Percentiles rank a stretch among this genome's conserved stretches.
These are phyloP conservation scores for Lapara coniferarum DNA, from an alignment of 2,888 invertebrate species.

Conservation along the genomic window DNA sequence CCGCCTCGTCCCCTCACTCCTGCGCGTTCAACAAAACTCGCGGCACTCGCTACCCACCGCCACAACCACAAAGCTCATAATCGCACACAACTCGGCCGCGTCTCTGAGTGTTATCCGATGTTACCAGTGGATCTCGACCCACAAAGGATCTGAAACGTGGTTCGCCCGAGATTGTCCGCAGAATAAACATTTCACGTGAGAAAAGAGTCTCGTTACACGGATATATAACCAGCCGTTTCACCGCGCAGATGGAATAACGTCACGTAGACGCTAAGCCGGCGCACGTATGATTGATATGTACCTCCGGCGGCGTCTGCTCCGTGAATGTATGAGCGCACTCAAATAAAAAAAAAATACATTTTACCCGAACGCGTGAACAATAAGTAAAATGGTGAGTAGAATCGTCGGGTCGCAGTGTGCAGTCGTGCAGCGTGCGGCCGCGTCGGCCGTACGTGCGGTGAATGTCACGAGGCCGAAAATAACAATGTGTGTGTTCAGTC, in stretches of 20 bases:
- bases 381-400: slow-evolving; percentile 55
- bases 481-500: slow-evolving; percentile 59
- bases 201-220: slow-evolving; percentile 47
- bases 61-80: slow-evolving; percentile 49
- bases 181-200: slow-evolving; percentile 56
- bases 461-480: slow-evolving; percentile 78
- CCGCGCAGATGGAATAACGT: slow-evolving; percentile 41
- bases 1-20: slow-evolving; percentile 28
- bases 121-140: slow-evolving; percentile 62
- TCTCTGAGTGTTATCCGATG: slow-evolving; percentile 58
- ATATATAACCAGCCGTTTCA: slow-evolving; percentile 45
- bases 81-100: slow-evolving; percentile 40
- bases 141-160: slow-evolving; percentile 65
- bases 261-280: slow-evolving; percentile 49
- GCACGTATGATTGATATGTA: slow-evolving; percentile 53
- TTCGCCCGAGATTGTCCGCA: slow-evolving; percentile 52
- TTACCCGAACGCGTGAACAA: slow-evolving; percentile 48
- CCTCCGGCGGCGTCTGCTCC: slow-evolving; percentile 40
- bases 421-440: slow-evolving; percentile 28
- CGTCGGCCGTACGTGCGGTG: slow-evolving; percentile 58
- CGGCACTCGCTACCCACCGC: not conserved
- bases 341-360: slow-evolving; percentile 45
- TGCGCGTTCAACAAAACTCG: not conserved
- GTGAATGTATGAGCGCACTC: slow-evolving; percentile 46
- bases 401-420: slow-evolving; percentile 55